phyloP scores from a whole-genome alignment of 2,113 vertebrate species.

The Xyrauchen texanus region DNA sequence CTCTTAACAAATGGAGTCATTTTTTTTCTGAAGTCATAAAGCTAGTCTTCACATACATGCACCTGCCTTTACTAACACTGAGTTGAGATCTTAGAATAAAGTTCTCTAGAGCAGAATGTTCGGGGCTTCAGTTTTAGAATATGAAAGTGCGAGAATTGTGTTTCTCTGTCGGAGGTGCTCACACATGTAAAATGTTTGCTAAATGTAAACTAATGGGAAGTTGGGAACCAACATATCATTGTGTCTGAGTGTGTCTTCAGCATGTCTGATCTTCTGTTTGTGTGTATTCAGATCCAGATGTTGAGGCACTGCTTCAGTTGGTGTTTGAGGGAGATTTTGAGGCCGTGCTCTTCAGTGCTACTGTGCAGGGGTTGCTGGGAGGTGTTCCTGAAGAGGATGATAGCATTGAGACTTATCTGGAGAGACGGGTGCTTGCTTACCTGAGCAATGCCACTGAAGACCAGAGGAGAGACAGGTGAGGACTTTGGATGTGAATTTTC shows the following conservation, averaged over 20 bases:
- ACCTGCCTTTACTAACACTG: too few relatives aligned
- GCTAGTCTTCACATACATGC: too few relatives aligned
- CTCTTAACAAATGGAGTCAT: too few relatives aligned
- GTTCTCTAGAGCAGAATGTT: too few relatives aligned
- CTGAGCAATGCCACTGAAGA: constrained; percentile 69
- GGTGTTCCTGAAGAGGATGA: constrained; percentile 69
- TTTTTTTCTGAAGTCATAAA: too few relatives aligned
- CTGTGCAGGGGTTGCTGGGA: constrained; percentile 75
- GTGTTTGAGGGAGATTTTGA: constrained; percentile 83
- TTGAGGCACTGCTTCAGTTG: constrained; percentile 74
- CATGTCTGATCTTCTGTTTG: not conserved
- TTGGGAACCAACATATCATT: too few relatives aligned
- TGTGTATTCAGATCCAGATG: constrained; percentile 66
- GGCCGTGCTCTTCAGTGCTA: constrained; percentile 76
- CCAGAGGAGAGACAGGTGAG: constrained; percentile 79
- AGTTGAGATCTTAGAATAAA: too few relatives aligned
- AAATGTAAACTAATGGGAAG: too few relatives aligned
- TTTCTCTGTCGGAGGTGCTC: too few relatives aligned
- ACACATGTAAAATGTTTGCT: too few relatives aligned
- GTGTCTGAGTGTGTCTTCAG: not conserved
- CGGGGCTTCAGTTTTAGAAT: not conserved
- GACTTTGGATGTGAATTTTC: too few relatives aligned
- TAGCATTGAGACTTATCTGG: constrained; percentile 77
- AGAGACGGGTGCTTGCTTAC: constrained; percentile 80
- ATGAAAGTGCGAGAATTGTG: not conserved